phyloP scores from a whole-genome alignment of 2,888 invertebrate genomes.

The Parnassius mnemosyne region DNA sequence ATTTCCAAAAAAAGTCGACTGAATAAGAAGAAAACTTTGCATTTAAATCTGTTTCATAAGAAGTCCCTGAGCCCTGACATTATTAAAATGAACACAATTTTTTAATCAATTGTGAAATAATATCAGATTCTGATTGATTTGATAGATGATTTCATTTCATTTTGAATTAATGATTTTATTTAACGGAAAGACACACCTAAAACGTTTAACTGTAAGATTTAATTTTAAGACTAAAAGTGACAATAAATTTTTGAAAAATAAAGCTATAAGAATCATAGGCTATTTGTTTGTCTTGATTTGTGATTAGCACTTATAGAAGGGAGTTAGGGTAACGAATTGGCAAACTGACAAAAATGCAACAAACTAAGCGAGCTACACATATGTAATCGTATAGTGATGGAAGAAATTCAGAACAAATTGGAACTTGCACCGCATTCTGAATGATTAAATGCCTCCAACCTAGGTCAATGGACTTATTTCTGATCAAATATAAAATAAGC shows the following conservation, averaged over 20 bases:
- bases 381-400: slow-evolving; percentile 6
- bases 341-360: slow-evolving; percentile 70
- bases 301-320: slow-evolving; percentile 20
- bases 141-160: no score
- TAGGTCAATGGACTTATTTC: slow-evolving; percentile 60
- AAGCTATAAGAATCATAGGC: not conserved
- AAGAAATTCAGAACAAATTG: slow-evolving; percentile 18
- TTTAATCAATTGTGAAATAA: no score
- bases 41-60: no score
- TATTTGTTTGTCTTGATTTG: slow-evolving; percentile 2
- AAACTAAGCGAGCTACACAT: slow-evolving; percentile 21
- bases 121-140: no score
- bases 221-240: no score
- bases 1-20: no score
- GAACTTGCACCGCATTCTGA: slow-evolving; percentile 18
- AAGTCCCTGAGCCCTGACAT: no score
- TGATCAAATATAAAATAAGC: slow-evolving; percentile 26
- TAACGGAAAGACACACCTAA: no score
- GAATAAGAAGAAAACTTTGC: no score
- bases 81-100: no score
- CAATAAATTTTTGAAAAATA: not conserved
- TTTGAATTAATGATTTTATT: no score
- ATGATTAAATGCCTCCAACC: slow-evolving; percentile 47
- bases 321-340: slow-evolving; percentile 59
- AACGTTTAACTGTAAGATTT: no score